phyloP scores from a whole-genome alignment of 2,888 invertebrate genomes.

The Clunio marinus region DNA sequence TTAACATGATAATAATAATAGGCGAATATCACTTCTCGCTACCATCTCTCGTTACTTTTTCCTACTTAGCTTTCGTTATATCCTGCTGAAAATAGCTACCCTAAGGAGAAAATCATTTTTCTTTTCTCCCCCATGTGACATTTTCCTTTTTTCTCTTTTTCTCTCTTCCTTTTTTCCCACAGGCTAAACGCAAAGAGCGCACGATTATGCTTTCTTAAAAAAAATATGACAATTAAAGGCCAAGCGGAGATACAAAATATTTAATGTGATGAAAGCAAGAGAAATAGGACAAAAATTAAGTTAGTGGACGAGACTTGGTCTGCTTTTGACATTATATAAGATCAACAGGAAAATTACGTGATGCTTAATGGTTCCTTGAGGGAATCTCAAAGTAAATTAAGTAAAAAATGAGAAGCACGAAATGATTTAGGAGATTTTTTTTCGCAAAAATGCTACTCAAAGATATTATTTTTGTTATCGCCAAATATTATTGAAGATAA shows the following conservation, averaged over 20 bases:
- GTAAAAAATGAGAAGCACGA: background rate
- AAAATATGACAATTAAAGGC: background rate
- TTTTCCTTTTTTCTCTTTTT: background rate
- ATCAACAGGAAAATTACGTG: background rate
- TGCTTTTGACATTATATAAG: background rate
- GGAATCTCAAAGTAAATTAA: too few relatives aligned
- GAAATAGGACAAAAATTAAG: background rate
- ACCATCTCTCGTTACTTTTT: background rate
- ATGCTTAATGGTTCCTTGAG: background rate
- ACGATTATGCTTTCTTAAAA: conserved; percentile 1
- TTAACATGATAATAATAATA: background rate
- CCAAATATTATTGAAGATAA: too few relatives aligned
- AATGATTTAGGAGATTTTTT: too few relatives aligned
- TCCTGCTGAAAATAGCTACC: background rate
- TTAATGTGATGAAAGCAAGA: too few relatives aligned
- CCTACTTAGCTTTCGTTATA: background rate
- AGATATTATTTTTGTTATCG: too few relatives aligned
- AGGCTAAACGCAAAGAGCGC: too few relatives aligned
- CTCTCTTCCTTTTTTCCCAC: background rate
- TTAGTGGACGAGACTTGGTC: background rate
- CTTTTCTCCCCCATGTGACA: background rate
- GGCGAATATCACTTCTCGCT: background rate
- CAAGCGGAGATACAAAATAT: too few relatives aligned
- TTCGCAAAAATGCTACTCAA: too few relatives aligned
- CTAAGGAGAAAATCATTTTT: background rate